Percentiles rank a stretch among this genome's conserved stretches.
These are phyloP conservation scores for Caranx melampygus DNA, from an alignment of 2,113 vertebrate species.

Conservation along the genomic window DNA sequence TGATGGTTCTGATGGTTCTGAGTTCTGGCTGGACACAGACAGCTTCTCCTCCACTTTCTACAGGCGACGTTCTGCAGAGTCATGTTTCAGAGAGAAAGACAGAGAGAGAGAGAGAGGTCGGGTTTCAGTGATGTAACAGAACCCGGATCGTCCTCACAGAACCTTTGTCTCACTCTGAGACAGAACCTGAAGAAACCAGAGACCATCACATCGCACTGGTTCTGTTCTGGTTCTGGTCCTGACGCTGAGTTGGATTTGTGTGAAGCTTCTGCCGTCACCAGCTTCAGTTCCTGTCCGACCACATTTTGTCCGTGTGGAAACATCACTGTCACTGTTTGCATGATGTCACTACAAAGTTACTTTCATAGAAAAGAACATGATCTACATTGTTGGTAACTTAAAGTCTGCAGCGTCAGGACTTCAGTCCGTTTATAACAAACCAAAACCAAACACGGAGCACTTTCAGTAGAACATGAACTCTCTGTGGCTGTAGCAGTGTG, in stretches of 20 bases:
- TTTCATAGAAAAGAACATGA: no score
- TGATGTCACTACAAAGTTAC: no score
- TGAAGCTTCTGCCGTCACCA: neutral
- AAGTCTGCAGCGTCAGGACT: no score
- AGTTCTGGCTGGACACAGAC: conserved; percentile 36
- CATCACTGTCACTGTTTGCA: no score
- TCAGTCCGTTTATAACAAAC: no score
- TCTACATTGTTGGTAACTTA: no score
- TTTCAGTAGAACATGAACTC: no score
- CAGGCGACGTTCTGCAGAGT: conserved; percentile 35
- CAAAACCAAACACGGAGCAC: no score
- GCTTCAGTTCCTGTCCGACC: conserved; percentile 39
- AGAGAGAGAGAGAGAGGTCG: conserved; percentile 36
- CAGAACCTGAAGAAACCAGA: accelerated
- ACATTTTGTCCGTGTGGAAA: no score
- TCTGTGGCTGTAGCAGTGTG: no score
- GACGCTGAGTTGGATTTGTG: neutral
- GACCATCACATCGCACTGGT: no score
- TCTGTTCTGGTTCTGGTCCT: no score
- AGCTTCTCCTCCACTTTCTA: conserved; percentile 39
- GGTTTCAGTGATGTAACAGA: conserved; percentile 48
- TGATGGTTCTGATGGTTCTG: neutral
- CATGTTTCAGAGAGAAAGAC: conserved; percentile 50
- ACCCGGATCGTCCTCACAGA: conserved; percentile 15
- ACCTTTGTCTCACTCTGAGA: neutral